A percentile compares a stretch with the other conserved stretches of the same genome.
Conservation (phyloP, 2,113 vertebrate species). For the Plotosus lineatus region DNA sequence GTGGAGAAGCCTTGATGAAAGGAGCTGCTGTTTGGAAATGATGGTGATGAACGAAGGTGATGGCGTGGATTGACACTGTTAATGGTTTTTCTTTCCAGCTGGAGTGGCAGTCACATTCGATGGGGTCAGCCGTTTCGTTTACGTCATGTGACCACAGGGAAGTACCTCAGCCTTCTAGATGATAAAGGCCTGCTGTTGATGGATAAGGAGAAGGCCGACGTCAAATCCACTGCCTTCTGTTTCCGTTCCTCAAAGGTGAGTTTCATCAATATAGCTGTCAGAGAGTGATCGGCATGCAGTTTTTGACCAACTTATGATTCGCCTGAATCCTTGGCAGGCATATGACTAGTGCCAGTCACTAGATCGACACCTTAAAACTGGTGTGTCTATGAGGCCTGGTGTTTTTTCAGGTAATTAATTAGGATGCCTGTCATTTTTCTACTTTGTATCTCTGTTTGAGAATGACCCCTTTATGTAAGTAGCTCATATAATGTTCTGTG, state of each 20-base stretch:
- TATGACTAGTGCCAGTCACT: background rate
- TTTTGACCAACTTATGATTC: background rate
- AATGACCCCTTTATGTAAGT: no score
- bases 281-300: background rate
- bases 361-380: background rate
- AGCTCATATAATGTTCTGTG: no score
- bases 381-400: background rate
- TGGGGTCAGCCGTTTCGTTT: constrained; percentile 94
- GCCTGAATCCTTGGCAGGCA: background rate
- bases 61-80: background rate
- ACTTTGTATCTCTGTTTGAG: background rate
- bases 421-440: background rate
- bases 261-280: background rate
- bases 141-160: constrained; percentile 93
- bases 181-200: constrained; percentile 87
- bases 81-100: constrained; percentile 71
- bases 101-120: constrained; percentile 94
- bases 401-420: background rate
- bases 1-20: background rate
- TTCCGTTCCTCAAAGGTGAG: constrained; percentile 93
- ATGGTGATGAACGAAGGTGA: background rate
- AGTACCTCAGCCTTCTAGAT: constrained; percentile 89
- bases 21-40: background rate
- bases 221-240: constrained; percentile 93
- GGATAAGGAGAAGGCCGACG: constrained; percentile 90